phyloP scores from a whole-genome alignment of 2,797 vertebrate species.

The Distichodus sexfasciatus region DNA sequence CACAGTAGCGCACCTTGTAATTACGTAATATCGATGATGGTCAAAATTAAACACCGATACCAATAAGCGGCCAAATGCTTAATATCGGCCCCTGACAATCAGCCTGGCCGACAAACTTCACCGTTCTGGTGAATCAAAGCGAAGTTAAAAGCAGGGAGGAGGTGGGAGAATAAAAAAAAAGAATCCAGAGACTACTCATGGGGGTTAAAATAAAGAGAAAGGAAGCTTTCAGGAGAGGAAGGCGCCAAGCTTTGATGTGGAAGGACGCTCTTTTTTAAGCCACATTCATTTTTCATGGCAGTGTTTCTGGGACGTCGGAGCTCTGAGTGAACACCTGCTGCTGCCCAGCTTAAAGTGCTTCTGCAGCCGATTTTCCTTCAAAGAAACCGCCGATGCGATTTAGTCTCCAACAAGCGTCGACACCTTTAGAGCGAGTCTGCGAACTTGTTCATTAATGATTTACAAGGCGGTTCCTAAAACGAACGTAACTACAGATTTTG shows the following conservation, averaged over 20 bases:
- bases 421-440: neutral
- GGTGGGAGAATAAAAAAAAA: neutral
- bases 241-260: constrained; percentile 30
- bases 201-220: constrained; percentile 1
- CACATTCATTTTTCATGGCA: constrained; percentile 13
- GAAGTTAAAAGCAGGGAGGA: constrained; percentile 17
- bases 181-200: neutral
- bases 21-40: too few relatives aligned
- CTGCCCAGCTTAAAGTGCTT: neutral
- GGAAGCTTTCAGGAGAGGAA: constrained; percentile 15
- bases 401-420: neutral
- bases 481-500: too few relatives aligned
- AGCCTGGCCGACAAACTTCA: neutral
- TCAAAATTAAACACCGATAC: too few relatives aligned
- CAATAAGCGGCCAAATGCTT: too few relatives aligned
- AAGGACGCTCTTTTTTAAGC: constrained; percentile 11
- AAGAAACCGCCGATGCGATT: neutral
- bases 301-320: constrained; percentile 19
- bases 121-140: constrained; percentile 25
- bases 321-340: neutral
- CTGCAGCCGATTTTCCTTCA: neutral
- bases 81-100: too few relatives aligned
- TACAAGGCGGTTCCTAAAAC: too few relatives aligned
- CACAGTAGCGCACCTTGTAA: too few relatives aligned
- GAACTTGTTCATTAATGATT: too few relatives aligned